Percentiles rank a stretch among this genome's conserved stretches.
Conservation (phyloP, 2,797 vertebrate genomes). For the Dallia pectoralis region DNA sequence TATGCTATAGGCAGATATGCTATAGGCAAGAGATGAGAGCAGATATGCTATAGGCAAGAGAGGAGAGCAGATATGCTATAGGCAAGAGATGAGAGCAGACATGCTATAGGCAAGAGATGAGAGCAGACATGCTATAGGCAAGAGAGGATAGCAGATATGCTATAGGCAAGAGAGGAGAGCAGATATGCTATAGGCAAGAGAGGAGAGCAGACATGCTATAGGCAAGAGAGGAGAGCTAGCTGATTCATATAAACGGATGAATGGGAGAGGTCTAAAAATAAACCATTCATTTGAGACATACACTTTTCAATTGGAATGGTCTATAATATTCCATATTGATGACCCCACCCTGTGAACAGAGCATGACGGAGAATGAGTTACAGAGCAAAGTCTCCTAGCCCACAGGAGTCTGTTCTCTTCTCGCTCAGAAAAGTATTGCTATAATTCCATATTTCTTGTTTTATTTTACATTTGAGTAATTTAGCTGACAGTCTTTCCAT, state of each 20-base stretch:
- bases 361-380: not conserved
- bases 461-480: not conserved
- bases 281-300: conserved; percentile 42
- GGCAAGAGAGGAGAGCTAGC: conserved; percentile 39
- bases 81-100: conserved; percentile 19
- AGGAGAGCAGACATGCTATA: conserved; percentile 33
- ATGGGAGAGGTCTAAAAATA: conserved; percentile 43
- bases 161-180: conserved; percentile 36
- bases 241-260: conserved; percentile 49
- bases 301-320: conserved; percentile 25
- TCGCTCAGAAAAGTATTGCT: not conserved
- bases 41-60: conserved; percentile 42
- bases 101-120: conserved; percentile 41
- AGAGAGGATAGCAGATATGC: conserved; percentile 29
- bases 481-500: too few relatives aligned
- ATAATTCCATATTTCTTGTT: conserved; percentile 1
- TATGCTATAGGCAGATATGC: conserved; percentile 35
- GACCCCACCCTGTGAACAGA: too few relatives aligned
- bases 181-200: too few relatives aligned
- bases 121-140: too few relatives aligned
- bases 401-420: conserved; percentile 10
- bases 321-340: conserved; percentile 14
- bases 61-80: too few relatives aligned
- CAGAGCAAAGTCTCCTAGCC: conserved; percentile 10
- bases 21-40: conserved; percentile 33